These are phyloP conservation scores for Lampris incognitus DNA, from an alignment of 2,113 vertebrate genomes.

Conservation along the genomic window DNA sequence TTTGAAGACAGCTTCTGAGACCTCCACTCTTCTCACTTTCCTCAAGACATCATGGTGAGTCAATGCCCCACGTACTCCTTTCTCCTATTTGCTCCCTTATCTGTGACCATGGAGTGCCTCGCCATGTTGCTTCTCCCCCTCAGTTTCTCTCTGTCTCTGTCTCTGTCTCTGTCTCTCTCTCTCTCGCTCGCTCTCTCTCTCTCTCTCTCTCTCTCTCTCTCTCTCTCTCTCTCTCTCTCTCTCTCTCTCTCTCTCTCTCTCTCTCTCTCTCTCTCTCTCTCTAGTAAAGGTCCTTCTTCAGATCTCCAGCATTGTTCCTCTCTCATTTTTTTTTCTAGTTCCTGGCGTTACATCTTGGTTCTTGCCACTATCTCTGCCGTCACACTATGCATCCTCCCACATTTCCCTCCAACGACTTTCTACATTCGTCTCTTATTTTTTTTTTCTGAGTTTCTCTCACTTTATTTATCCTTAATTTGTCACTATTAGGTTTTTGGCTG, in stretches of 20 bases:
- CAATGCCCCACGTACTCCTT: constrained; percentile 20
- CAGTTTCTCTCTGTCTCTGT: constrained; percentile 1
- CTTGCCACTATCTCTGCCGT: too few relatives aligned
- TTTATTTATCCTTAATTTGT: neutral
- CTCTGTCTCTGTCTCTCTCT: neutral
- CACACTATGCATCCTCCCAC: neutral
- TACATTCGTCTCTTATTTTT: neutral
- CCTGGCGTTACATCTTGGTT: too few relatives aligned
- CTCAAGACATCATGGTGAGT: constrained; percentile 41
- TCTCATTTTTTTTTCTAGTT: too few relatives aligned
- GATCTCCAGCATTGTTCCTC: too few relatives aligned
- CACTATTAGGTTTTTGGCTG: neutral
- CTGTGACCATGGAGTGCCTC: constrained; percentile 26
- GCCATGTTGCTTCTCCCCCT: neutral
- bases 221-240: neutral
- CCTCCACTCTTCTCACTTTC: constrained; percentile 16
- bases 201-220: neutral
- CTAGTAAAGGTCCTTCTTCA: too few relatives aligned
- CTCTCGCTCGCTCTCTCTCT: neutral
- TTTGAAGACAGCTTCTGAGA: constrained; percentile 51
- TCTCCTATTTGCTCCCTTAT: constrained; percentile 22
- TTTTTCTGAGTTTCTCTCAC: neutral
- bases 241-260: neutral
- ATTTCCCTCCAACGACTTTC: neutral
- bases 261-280: neutral